Base-by-base conservation (phyloP, 2,797 vertebrate species). In the Hoplostethus atlanticus region DNA sequence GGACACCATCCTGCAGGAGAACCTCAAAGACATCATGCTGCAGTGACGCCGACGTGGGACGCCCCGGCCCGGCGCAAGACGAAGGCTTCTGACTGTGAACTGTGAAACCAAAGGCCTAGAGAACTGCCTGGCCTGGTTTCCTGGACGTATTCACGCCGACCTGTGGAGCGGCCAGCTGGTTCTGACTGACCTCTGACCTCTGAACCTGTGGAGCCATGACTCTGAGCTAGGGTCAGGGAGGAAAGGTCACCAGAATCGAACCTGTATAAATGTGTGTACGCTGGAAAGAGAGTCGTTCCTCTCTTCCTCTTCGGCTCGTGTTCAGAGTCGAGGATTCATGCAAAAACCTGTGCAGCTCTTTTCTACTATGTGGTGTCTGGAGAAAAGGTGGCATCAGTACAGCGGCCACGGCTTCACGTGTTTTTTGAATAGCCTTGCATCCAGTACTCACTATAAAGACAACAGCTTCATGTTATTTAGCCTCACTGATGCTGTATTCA, bases 1-100 rank as follows among this genome's bases (percentile, higher is more conserved):
- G 91, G 97, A 99, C 95, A 99, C 97, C 0, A 99, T 99, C 92
- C 95, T 99, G 91, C 97, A 98, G 87, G 97, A 98, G 84, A 99
- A 99, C 82, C 97, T 99, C 64, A 98, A 96, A 87, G 97, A 99
- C 30, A 98, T 99, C 74, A 99, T 99, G 97, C 93, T 99, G 93
- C 97, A 99, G 94, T 99, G 96, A 98, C 77, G 64, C 28, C 69
- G 55, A 1, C 3, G 3, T 28, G 8, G 70, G 28, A 8, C 70
- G 10, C 28, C 17, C 28, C 21, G 30, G 7, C 25, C 40, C 21
- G 42, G 28, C 3, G 47, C n/a, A 21, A 21, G 47, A 50, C 0
- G 4, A 7, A 17, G 3, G 10, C 48, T 51, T 10, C 17, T 7
- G 48, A 17, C 48, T 51, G 44, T 47, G 48, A 21, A 51, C 48